A percentile compares a stretch with the other conserved stretches of the same genome.
phyloP scores from a whole-genome alignment of 2,113 vertebrate species.

The Mystacornis crossleyi region DNA sequence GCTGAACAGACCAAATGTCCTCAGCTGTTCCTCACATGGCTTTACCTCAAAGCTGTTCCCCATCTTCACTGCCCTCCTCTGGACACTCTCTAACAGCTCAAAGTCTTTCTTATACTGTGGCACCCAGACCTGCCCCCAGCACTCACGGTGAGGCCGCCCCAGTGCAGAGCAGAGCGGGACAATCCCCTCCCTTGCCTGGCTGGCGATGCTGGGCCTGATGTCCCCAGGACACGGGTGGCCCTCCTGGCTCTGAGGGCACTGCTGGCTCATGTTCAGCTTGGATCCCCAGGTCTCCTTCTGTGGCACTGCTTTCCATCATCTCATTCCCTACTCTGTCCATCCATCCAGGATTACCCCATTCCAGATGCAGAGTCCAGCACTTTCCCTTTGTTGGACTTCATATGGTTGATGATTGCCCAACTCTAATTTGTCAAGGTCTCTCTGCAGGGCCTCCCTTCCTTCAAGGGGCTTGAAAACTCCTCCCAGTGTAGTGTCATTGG shows the following conservation, averaged over 20 bases:
- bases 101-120: not conserved
- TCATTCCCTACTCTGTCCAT: fast-evolving
- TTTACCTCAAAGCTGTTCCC: fast-evolving
- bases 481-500: fast-evolving
- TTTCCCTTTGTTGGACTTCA: not conserved
- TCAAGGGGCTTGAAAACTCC: not conserved
- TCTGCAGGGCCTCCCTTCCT: not conserved
- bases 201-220: not conserved
- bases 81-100: fast-evolving
- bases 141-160: too few species aligned
- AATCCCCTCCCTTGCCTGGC: too few species aligned
- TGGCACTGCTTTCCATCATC: not conserved
- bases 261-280: fast-evolving
- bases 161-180: too few species aligned
- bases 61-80: too few species aligned
- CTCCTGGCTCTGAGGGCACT: not conserved
- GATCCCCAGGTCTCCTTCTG: not conserved
- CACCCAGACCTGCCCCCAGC: fast-evolving
- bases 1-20: not conserved
- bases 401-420: not conserved
- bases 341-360: not conserved
- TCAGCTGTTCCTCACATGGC: fast-evolving
- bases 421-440: not conserved
- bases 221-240: fast-evolving
- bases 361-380: not conserved